A percentile compares a stretch with the other conserved stretches of the same genome.
Conservation (phyloP, 2,797 vertebrate species). For the Sebastes flavidus region DNA sequence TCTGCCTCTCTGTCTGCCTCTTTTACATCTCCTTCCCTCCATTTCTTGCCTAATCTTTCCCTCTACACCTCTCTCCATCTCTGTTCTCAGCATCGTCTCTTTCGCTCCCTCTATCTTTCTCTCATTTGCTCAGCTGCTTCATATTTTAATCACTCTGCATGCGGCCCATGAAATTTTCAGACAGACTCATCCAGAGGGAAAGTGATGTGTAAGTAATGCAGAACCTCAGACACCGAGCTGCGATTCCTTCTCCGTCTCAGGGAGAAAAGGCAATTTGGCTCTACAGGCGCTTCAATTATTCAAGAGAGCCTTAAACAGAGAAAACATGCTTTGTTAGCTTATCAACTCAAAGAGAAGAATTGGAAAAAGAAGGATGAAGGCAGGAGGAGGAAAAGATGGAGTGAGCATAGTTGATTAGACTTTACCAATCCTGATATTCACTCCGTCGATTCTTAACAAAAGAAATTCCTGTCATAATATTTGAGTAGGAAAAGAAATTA, state of each 20-base stretch:
- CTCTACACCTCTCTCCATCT: background rate
- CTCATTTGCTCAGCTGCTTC: background rate
- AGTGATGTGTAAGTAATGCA: conserved; percentile 23
- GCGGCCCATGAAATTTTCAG: conserved; percentile 15
- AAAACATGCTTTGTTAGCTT: conserved; percentile 10
- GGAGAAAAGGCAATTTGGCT: background rate
- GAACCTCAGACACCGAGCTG: background rate
- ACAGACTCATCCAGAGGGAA: conserved; percentile 13
- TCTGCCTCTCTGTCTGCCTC: background rate
- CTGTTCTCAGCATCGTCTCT: background rate
- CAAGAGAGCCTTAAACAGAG: background rate
- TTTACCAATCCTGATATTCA: background rate
- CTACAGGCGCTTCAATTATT: conserved; percentile 25
- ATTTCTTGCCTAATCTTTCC: background rate
- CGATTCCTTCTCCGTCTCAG: background rate
- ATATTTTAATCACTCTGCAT: conserved; percentile 34
- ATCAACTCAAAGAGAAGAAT: background rate
- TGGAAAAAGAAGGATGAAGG: background rate
- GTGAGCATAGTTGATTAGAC: background rate
- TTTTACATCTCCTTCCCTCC: background rate
- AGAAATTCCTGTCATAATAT: background rate
- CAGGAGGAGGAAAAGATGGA: background rate
- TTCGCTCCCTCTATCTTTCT: background rate
- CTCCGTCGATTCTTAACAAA: background rate
- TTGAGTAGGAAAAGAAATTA: background rate